Evolutionary conservation across 2,797 vertebrate genomes (phyloP).

Genomic region (Sorex maritimensis): DNA sequence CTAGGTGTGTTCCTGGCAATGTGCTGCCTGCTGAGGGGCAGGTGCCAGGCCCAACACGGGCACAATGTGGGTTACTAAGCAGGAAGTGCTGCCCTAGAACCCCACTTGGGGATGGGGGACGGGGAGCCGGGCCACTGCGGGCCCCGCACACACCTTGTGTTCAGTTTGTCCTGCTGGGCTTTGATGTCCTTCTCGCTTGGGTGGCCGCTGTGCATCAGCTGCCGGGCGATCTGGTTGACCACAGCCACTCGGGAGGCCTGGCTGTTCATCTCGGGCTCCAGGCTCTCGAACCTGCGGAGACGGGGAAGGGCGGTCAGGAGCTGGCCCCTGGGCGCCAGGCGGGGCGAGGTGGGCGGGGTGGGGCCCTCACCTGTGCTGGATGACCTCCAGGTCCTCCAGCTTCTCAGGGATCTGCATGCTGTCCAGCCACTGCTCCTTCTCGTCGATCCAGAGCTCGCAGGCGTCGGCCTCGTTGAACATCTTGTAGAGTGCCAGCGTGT

Average conservation of each 20-base stretch:
- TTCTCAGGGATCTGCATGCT: constrained; percentile 97
- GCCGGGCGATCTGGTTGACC: constrained; percentile 98
- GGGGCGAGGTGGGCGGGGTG: no score
- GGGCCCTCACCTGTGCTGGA: constrained; percentile 95
- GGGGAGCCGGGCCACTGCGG: not conserved
- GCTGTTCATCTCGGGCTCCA: constrained; percentile 99
- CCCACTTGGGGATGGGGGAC: not conserved
- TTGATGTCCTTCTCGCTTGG: constrained; percentile 98
- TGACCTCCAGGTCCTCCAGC: constrained; percentile 97
- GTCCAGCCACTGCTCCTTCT: constrained; percentile 99
- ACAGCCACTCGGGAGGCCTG: constrained; percentile 98
- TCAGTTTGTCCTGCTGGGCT: constrained; percentile 98
- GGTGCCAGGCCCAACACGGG: not conserved
- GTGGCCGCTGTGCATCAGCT: constrained; percentile 97
- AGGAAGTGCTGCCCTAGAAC: not conserved
- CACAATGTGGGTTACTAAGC: not conserved
- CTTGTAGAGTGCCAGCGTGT: constrained; percentile 97
- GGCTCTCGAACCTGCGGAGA: constrained; percentile 95
- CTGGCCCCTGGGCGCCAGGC: no score
- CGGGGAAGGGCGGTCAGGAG: no score
- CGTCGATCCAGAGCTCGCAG: constrained; percentile 98
- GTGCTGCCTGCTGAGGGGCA: not conserved
- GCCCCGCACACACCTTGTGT: constrained; percentile 93
- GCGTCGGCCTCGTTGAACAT: constrained; percentile 97
- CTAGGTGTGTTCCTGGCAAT: not conserved